These are phyloP conservation scores for Morone saxatilis DNA, from an alignment of 2,113 vertebrate species.

Conservation along the genomic window DNA sequence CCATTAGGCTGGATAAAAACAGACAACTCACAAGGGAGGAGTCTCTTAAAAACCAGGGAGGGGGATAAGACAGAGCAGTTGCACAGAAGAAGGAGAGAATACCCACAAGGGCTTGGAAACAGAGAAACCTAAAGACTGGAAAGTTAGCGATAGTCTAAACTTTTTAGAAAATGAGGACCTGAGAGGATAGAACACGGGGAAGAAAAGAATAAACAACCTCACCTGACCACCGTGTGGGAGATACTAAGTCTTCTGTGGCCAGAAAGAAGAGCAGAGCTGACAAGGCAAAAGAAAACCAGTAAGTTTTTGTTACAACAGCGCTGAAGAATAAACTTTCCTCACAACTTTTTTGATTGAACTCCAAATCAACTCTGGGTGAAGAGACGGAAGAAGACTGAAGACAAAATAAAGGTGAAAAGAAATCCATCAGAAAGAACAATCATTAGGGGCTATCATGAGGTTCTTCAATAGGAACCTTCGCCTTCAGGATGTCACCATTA, in stretches of 20 bases:
- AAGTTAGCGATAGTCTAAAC: constrained; percentile 19
- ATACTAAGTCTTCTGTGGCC: constrained; percentile 9
- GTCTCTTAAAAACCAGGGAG: constrained; percentile 72
- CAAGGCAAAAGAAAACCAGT: constrained; percentile 9
- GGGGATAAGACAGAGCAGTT: constrained; percentile 36
- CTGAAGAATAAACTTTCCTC: constrained; percentile 3
- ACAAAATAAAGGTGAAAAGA: not conserved
- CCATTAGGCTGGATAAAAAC: constrained; percentile 86
- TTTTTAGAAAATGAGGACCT: constrained; percentile 17
- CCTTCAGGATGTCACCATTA: constrained; percentile 87
- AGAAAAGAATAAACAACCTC: constrained; percentile 5
- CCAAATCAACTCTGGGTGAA: constrained; percentile 1
- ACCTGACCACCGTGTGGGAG: constrained; percentile 22
- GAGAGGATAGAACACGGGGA: constrained; percentile 28
- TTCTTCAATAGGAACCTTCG: constrained; percentile 80
- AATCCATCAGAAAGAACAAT: not conserved
- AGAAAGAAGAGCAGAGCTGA: constrained; percentile 25
- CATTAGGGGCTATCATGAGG: constrained; percentile 62
- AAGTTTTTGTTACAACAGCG: not conserved
- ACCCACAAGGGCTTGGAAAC: constrained; percentile 65
- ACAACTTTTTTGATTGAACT: constrained; percentile 23
- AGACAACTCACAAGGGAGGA: constrained; percentile 69
- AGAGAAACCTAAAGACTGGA: constrained; percentile 20
- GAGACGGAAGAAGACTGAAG: not conserved
- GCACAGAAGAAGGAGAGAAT: constrained; percentile 48